Evolutionary conservation across 2,113 vertebrate genomes (phyloP).

Genomic region (Ornithorhynchus anatinus): DNA sequence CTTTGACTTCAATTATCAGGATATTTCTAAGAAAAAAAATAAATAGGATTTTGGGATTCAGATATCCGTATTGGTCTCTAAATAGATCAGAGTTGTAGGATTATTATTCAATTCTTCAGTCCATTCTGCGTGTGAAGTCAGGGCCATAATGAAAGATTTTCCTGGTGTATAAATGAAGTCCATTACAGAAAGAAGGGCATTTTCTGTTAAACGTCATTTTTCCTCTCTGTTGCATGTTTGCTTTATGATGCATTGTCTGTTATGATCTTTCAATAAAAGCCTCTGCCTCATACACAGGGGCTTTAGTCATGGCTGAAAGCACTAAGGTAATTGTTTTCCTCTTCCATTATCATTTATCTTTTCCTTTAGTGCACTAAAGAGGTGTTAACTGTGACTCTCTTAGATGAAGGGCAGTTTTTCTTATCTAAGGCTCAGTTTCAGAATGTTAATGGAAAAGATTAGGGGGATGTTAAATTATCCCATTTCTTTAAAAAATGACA

Average conservation of each 20-base stretch:
- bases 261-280: slow-evolving; percentile 58
- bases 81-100: too few relatives aligned
- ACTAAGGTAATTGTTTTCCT: slow-evolving; percentile 55
- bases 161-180: slow-evolving; percentile 12
- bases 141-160: too few relatives aligned
- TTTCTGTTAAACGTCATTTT: slow-evolving; percentile 33
- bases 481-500: slow-evolving; percentile 59
- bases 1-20: too few relatives aligned
- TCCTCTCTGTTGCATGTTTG: slow-evolving; percentile 37
- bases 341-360: slow-evolving; percentile 72
- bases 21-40: too few relatives aligned
- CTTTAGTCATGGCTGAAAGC: slow-evolving; percentile 57
- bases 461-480: slow-evolving; percentile 61
- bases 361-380: slow-evolving; percentile 56
- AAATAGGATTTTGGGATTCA: too few relatives aligned
- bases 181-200: slow-evolving; percentile 35
- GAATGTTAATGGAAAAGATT: slow-evolving; percentile 62
- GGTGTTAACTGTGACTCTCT: slow-evolving; percentile 58
- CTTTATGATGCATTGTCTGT: slow-evolving; percentile 58
- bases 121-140: too few relatives aligned
- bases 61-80: too few relatives aligned
- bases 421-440: slow-evolving; percentile 46
- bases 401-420: slow-evolving; percentile 60
- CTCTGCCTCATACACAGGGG: slow-evolving; percentile 36
- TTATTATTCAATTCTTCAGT: too few relatives aligned